Evolutionary conservation across 2,888 invertebrate species (phyloP), one percentile per base, ranked within the genome.

Genomic region (Cremastobaeus sp.): DNA sequence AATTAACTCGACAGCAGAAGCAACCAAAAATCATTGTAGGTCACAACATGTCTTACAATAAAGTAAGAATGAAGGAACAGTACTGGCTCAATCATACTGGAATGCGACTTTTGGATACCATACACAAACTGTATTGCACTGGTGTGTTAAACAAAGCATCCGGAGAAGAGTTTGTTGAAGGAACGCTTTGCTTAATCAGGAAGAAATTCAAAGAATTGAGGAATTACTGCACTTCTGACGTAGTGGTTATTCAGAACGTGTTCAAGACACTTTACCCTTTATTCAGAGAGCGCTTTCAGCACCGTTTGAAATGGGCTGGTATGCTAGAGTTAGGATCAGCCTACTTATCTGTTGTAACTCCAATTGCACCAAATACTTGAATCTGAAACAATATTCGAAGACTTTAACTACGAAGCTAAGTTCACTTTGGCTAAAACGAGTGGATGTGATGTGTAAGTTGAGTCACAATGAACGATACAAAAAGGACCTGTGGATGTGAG

Each of bases 1-100:
- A 85, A 78, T 81, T 89, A 14, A 86, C 78, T 17, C 83, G 86
- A 12, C 87, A 90, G 68, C 87, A 90, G 15, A 86, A 84, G 41
- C 89, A 89, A 60, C 91, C 92, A 0, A 91, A 93, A 82, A 88
- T 99, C 21, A 90, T 98, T 9, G 91, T 99, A 3, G 99, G 99
- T 0, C 99, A 99, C 86, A 99, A 99, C 89, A 98, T 99, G 0
- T 95, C 96, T 0, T 99, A 92, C 88, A 99, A 99, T 88, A 90
- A 99, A 78, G 92, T 95, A 0, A 92, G 94, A 83, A 91, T 99
- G 32, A 95, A 93, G 79, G 98, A 99, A 84, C 97, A 99, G 85
- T 99, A 98, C 89, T 93, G 93, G 90, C 82, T 97, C 12, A 90
- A 95, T 81, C 92, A 91, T 80, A 93, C 92, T 5, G 93, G 92